Percentiles rank a stretch among this genome's conserved stretches.
Conservation (phyloP, 2,888 invertebrate genomes). For the Ectemnius cavifrons region DNA sequence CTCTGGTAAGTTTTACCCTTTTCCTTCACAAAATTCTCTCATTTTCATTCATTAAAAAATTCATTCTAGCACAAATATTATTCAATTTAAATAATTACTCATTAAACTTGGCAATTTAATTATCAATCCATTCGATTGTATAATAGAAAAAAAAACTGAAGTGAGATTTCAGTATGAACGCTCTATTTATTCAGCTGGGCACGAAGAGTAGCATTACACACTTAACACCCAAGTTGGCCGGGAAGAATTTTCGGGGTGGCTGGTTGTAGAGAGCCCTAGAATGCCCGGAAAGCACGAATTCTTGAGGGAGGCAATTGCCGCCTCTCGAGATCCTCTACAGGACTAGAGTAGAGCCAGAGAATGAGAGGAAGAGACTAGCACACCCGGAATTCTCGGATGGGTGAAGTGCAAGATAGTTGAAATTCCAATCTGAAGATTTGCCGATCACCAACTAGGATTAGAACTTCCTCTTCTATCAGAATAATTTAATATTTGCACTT, state of each 20-base stretch:
- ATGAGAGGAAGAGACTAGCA: not conserved
- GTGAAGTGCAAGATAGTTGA: constrained; percentile 4
- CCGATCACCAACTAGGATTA: not conserved
- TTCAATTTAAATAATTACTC: too few relatives aligned
- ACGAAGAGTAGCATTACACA: not conserved
- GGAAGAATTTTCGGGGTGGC: not conserved
- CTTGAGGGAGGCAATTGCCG: not conserved
- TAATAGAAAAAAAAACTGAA: too few relatives aligned
- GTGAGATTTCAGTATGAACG: not conserved
- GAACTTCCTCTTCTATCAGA: not conserved
- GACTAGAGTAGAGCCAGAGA: not conserved
- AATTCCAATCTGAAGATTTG: constrained; percentile 22
- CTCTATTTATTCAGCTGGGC: not conserved
- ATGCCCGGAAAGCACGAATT: constrained; percentile 4
- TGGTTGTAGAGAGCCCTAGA: not conserved
- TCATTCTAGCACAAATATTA: too few relatives aligned
- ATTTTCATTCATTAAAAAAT: not conserved
- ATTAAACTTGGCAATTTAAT: too few relatives aligned
- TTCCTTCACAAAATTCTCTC: not conserved
- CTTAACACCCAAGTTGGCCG: constrained; percentile 1
- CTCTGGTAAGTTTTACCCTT: constrained; percentile 82
- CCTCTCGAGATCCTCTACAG: constrained; percentile 8
- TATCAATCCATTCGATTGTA: too few relatives aligned
- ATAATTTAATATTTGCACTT: too few relatives aligned
- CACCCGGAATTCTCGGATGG: constrained; percentile 17